A percentile compares a stretch with the other conserved stretches of the same genome.
phyloP scores from a whole-genome alignment of 2,797 vertebrate genomes.

The Pachyuromys duprasi region DNA sequence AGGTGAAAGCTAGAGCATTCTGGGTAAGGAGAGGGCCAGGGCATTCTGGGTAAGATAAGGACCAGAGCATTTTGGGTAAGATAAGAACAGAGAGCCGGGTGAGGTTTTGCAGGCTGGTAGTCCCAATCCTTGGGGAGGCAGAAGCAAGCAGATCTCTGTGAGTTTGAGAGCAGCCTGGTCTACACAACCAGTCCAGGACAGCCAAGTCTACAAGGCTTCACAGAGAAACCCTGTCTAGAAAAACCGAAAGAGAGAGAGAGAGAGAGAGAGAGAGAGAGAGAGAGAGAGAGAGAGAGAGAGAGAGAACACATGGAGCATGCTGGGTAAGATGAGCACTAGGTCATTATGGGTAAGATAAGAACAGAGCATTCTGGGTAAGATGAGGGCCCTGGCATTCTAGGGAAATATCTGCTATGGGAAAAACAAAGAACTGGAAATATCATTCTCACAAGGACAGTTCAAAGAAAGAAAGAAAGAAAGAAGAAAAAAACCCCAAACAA shows the following conservation, averaged over 20 bases:
- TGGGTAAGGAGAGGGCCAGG: neutral
- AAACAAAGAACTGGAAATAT: neutral
- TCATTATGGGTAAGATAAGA: neutral
- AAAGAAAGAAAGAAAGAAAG: neutral
- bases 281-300: neutral
- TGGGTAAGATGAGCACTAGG: neutral
- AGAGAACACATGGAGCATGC: neutral
- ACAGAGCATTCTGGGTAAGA: neutral
- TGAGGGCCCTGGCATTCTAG: neutral
- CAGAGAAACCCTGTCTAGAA: too few species aligned
- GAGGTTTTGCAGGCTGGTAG: too few species aligned
- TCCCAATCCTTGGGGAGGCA: too few species aligned
- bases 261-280: neutral
- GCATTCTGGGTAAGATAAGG: neutral
- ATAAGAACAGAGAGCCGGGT: too few species aligned
- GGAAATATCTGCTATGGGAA: neutral
- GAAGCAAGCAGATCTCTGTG: too few species aligned
- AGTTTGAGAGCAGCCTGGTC: too few species aligned
- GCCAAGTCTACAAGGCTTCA: too few species aligned
- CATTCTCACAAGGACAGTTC: neutral
- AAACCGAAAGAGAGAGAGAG: too few species aligned
- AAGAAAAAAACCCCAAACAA: neutral
- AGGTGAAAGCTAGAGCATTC: neutral
- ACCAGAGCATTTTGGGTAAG: neutral
- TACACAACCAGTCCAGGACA: too few species aligned